Percentiles rank a stretch among this genome's conserved stretches.
phyloP scores from a whole-genome alignment of 2,113 vertebrate species.

The Trematocara variabile region DNA sequence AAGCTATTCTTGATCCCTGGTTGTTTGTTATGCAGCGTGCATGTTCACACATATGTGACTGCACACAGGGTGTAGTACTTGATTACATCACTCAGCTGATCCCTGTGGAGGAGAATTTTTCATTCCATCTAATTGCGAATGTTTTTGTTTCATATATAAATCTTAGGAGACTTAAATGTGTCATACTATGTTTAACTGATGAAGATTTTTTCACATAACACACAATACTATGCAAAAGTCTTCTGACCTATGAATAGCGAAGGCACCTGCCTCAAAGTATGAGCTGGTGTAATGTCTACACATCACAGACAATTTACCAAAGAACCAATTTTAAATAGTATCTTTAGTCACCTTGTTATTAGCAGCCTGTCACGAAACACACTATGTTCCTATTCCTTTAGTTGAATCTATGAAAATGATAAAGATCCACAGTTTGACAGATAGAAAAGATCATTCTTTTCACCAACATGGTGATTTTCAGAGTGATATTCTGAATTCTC shows the following conservation, averaged over 20 bases:
- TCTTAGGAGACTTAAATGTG: neutral
- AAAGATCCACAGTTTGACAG: neutral
- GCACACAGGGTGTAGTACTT: neutral
- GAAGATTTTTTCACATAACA: neutral
- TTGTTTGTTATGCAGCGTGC: neutral
- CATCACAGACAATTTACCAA: neutral
- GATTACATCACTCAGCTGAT: neutral
- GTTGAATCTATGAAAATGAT: neutral
- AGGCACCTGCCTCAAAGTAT: neutral
- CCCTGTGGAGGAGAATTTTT: neutral
- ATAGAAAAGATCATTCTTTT: neutral
- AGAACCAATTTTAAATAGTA: neutral
- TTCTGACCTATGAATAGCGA: neutral
- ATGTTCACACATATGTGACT: neutral
- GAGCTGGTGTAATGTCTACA: neutral
- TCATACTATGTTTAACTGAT: neutral
- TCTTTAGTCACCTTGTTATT: neutral
- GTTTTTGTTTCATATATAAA: neutral
- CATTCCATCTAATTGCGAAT: neutral
- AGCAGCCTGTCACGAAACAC: neutral
- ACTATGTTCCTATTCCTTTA: neutral
- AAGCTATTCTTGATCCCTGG: conserved; percentile 1
- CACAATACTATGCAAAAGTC: neutral
- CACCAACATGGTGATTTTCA: neutral
- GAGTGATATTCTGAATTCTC: neutral